Conservation (phyloP, 2,113 vertebrate genomes). For the Panthera uncia region DNA sequence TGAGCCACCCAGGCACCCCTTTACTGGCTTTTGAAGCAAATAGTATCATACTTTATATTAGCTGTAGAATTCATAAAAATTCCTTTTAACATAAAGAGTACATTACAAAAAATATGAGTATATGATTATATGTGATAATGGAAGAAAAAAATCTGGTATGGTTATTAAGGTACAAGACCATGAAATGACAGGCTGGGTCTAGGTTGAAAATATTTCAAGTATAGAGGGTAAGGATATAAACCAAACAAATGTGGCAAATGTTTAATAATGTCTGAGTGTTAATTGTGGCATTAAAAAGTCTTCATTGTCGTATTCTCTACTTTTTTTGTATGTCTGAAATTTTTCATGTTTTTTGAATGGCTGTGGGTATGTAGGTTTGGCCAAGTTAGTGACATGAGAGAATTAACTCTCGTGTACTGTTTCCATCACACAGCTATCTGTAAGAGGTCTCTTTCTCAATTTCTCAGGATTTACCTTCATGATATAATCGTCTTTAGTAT, state of each 20-base stretch:
- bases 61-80: neutral
- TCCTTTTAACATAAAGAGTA: neutral
- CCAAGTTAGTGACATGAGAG: neutral
- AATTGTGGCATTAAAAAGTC: neutral
- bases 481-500: neutral
- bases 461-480: neutral
- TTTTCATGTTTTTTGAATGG: neutral
- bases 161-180: constrained; percentile 11
- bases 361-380: neutral
- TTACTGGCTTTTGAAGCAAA: constrained; percentile 12
- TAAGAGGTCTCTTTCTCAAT: neutral
- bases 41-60: neutral
- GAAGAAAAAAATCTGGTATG: neutral
- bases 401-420: neutral
- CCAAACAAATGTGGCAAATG: neutral
- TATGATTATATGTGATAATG: neutral
- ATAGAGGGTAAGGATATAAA: neutral
- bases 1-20: too few relatives aligned
- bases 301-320: neutral
- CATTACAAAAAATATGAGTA: neutral
- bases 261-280: constrained; percentile 33
- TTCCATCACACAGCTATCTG: neutral
- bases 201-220: neutral
- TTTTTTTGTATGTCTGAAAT: neutral
- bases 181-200: constrained; percentile 4